phyloP scores from a whole-genome alignment of 2,113 vertebrate species.

The Petrocephalus microphthalmus region DNA sequence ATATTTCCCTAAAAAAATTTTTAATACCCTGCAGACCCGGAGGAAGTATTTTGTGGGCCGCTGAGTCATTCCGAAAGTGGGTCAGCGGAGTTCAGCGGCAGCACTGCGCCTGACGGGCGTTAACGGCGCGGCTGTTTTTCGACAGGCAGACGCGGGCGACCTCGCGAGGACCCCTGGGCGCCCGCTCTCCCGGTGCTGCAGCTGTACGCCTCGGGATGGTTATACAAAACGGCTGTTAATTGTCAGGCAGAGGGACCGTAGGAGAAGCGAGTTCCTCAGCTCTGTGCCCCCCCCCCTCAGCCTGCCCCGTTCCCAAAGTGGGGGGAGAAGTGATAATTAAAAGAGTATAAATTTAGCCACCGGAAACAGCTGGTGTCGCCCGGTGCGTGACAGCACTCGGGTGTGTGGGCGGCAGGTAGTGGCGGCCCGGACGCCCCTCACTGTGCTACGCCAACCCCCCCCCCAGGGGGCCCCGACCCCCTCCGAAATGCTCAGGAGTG shows the following conservation, averaged over 20 bases:
- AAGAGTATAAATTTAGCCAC: slow-evolving; percentile 37
- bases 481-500: not conserved
- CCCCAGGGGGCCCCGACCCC: not conserved
- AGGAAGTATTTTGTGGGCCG: not conserved
- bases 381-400: not conserved
- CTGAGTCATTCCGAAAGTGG: not conserved
- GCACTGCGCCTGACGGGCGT: not conserved
- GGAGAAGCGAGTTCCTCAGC: slow-evolving; percentile 12
- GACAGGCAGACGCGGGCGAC: not conserved
- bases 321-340: slow-evolving; percentile 39
- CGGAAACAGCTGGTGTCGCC: slow-evolving; percentile 34
- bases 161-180: not conserved
- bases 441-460: too few relatives aligned
- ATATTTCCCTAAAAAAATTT: not conserved
- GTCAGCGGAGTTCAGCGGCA: not conserved
- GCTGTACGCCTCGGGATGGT: slow-evolving; percentile 1
- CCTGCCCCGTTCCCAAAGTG: not conserved
- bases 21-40: not conserved
- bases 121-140: not conserved
- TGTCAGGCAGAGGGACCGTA: slow-evolving; percentile 8
- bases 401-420: slow-evolving; percentile 8
- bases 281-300: not conserved
- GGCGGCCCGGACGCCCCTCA: not conserved
- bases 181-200: not conserved
- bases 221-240: not conserved